Conservation (phyloP, 2,888 invertebrate species). For the Macrosiphum euphorbiae region DNA sequence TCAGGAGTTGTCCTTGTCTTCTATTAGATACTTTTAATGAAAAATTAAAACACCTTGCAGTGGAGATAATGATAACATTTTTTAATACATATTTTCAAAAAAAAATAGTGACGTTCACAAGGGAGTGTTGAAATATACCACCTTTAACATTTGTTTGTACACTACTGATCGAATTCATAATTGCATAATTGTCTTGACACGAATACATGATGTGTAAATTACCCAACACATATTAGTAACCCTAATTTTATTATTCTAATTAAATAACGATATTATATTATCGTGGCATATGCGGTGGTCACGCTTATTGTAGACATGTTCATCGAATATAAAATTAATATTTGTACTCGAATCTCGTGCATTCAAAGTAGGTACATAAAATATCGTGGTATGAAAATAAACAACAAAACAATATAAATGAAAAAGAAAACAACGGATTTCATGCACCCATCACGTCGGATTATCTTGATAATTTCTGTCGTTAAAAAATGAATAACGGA, state of each 20-base stretch:
- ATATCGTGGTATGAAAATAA: neutral
- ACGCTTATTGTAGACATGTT: neutral
- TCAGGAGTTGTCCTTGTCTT: neutral
- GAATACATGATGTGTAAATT: neutral
- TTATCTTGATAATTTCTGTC: neutral
- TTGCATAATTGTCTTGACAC: neutral
- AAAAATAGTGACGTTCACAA: neutral
- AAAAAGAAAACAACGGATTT: neutral
- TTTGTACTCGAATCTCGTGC: neutral
- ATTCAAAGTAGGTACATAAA: neutral
- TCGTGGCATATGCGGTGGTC: neutral
- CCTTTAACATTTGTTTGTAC: neutral
- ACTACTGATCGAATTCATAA: neutral
- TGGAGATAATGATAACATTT: no score
- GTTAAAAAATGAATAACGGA: slow-evolving; percentile 35
- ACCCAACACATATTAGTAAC: neutral
- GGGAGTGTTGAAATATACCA: neutral
- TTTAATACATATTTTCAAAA: neutral
- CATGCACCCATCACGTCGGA: neutral
- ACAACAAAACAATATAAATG: neutral
- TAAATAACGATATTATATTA: neutral
- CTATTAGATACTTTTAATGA: neutral
- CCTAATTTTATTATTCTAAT: neutral
- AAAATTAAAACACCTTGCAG: neutral
- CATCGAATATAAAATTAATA: neutral